Conservation (phyloP, 1,140 invertebrate species). For the Arctopsyche grandis region DNA sequence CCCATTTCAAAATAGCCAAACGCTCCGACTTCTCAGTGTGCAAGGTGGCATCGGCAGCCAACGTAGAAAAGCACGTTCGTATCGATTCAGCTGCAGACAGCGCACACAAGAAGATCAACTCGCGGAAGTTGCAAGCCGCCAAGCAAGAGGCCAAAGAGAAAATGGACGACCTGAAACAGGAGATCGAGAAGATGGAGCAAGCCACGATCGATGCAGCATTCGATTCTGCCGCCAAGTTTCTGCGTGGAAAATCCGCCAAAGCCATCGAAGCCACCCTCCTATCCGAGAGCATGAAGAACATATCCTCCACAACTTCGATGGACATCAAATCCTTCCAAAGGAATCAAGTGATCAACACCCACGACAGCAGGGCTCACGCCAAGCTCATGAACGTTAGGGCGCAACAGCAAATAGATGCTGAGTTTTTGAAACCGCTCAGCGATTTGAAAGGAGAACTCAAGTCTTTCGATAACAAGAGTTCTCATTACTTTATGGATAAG, state of each 20-base stretch:
- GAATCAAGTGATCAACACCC: constrained; percentile 56
- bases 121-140: constrained; percentile 59
- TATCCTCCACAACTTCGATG: constrained; percentile 61
- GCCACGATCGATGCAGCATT: constrained; percentile 62
- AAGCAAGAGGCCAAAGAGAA: constrained; percentile 63
- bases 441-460: constrained; percentile 71
- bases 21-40: constrained; percentile 74
- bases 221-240: constrained; percentile 64
- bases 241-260: constrained; percentile 78
- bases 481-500: constrained; percentile 70
- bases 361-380: constrained; percentile 59
- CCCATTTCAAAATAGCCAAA: constrained; percentile 70
- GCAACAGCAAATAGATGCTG: constrained; percentile 62
- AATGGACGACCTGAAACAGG: constrained; percentile 63
- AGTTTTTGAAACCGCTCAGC: constrained; percentile 67
- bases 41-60: constrained; percentile 73
- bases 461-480: constrained; percentile 70
- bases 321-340: constrained; percentile 60
- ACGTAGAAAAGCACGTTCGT: constrained; percentile 72
- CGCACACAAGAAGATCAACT: constrained; percentile 64
- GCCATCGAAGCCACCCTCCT: constrained; percentile 75
- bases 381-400: constrained; percentile 62
- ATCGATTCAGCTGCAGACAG: constrained; percentile 67
- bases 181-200: constrained; percentile 66
- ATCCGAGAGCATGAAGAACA: constrained; percentile 69